Evolutionary conservation across 2,888 invertebrate genomes (phyloP).

Genomic region (Hipparchia semele): DNA sequence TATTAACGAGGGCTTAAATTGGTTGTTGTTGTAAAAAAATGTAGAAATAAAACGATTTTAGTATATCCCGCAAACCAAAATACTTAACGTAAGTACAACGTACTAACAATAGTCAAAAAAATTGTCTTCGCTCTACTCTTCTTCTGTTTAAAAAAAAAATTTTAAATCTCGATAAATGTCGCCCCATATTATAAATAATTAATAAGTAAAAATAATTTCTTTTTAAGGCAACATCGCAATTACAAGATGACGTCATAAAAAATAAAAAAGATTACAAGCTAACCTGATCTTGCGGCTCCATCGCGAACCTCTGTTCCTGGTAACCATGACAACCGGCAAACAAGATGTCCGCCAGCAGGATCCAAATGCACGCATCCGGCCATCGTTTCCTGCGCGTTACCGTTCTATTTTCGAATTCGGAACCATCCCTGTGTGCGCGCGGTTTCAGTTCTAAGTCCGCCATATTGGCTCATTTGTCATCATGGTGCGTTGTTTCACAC

Average conservation of each 20-base stretch:
- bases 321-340: slow-evolving; percentile 66
- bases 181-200: too few relatives aligned
- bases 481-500: slow-evolving; percentile 59
- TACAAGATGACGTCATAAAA: not conserved
- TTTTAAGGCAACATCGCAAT: too few relatives aligned
- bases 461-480: slow-evolving; percentile 61
- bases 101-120: too few relatives aligned
- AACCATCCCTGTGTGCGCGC: slow-evolving; percentile 62
- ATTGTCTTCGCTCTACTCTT: too few relatives aligned
- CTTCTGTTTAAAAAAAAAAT: too few relatives aligned
- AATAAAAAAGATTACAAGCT: not conserved
- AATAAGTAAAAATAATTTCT: too few relatives aligned
- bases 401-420: slow-evolving; percentile 66
- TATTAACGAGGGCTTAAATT: too few relatives aligned
- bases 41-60: too few relatives aligned
- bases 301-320: slow-evolving; percentile 91
- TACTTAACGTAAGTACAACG: too few relatives aligned
- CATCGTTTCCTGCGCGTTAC: slow-evolving; percentile 57
- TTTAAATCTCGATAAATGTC: too few relatives aligned
- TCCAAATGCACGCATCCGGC: slow-evolving; percentile 63
- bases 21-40: too few relatives aligned
- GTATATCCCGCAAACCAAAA: too few relatives aligned
- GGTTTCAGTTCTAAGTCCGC: slow-evolving; percentile 64
- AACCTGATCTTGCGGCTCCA: slow-evolving; percentile 67
- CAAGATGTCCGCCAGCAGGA: slow-evolving; percentile 62